Conservation (phyloP, 2,797 vertebrate genomes). For the Acomys russatus region DNA sequence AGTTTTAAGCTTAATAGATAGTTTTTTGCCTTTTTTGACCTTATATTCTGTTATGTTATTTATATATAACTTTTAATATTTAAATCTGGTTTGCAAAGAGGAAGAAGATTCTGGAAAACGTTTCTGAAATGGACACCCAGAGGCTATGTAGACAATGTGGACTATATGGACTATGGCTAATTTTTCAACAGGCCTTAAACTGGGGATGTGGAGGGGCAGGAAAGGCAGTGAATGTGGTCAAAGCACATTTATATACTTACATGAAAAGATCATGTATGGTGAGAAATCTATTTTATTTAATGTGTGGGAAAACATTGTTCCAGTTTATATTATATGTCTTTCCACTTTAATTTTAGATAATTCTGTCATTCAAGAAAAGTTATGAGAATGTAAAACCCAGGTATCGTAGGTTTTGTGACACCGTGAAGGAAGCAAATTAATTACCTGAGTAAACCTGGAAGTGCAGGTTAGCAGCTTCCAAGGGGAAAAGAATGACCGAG, state of each 20-base stretch:
- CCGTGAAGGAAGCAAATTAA: too few relatives aligned
- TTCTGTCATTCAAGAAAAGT: constrained; percentile 6
- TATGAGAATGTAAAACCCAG: constrained; percentile 26
- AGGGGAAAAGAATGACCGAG: too few relatives aligned
- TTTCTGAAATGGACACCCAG: constrained; percentile 43
- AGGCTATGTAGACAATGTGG: not conserved
- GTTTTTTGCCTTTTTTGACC: not conserved
- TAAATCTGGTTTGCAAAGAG: constrained; percentile 59
- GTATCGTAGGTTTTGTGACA: not conserved
- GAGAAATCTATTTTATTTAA: not conserved
- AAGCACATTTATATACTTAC: not conserved
- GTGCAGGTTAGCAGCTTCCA: too few relatives aligned
- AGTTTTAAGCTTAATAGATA: not conserved
- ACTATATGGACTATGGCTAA: not conserved
- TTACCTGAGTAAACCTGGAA: too few relatives aligned
- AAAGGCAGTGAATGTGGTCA: not conserved
- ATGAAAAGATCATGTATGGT: not conserved
- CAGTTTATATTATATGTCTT: not conserved
- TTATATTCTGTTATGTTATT: constrained; percentile 17
- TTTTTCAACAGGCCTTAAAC: constrained; percentile 7
- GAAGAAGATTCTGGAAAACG: constrained; percentile 7
- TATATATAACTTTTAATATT: not conserved
- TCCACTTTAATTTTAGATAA: constrained; percentile 56
- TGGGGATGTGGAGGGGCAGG: too few relatives aligned
- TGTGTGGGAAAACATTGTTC: not conserved